phyloP scores from a whole-genome alignment of 1,140 invertebrate species.

The Bombus confusus region DNA sequence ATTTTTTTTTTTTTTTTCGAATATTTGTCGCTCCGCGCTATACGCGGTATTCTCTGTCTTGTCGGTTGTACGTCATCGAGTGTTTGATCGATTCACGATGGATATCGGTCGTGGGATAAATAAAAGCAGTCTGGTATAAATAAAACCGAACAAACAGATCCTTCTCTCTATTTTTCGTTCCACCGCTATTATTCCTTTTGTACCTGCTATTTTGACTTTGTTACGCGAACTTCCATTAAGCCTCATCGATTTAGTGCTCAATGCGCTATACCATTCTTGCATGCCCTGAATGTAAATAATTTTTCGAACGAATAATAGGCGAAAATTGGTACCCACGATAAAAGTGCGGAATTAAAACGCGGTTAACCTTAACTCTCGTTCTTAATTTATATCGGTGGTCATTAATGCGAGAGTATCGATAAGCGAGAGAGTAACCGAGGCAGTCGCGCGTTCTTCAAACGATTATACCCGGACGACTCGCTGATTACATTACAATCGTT shows the following conservation, averaged over 20 bases:
- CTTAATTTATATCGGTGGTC: slow-evolving; percentile 59
- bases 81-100: slow-evolving; percentile 20
- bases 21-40: background rate
- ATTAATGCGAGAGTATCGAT: slow-evolving; percentile 57
- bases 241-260: background rate
- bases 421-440: slow-evolving; percentile 25
- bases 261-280: no score
- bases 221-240: background rate
- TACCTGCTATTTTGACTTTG: background rate
- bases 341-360: slow-evolving; percentile 35
- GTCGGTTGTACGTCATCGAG: slow-evolving; percentile 14
- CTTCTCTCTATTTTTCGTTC: background rate
- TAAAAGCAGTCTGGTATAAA: slow-evolving; percentile 1
- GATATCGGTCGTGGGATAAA: slow-evolving; percentile 25
- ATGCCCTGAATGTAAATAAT: background rate
- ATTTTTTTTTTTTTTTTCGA: background rate
- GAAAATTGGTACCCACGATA: background rate
- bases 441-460: slow-evolving; percentile 15
- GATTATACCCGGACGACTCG: slow-evolving; percentile 44
- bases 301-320: slow-evolving; percentile 3
- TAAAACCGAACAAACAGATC: background rate
- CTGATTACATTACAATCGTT: slow-evolving; percentile 51
- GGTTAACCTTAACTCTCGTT: slow-evolving; percentile 40
- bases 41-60: slow-evolving; percentile 5
- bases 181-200: background rate